Conservation (phyloP, 2,113 vertebrate genomes). For the Poicephalus meyeri region DNA sequence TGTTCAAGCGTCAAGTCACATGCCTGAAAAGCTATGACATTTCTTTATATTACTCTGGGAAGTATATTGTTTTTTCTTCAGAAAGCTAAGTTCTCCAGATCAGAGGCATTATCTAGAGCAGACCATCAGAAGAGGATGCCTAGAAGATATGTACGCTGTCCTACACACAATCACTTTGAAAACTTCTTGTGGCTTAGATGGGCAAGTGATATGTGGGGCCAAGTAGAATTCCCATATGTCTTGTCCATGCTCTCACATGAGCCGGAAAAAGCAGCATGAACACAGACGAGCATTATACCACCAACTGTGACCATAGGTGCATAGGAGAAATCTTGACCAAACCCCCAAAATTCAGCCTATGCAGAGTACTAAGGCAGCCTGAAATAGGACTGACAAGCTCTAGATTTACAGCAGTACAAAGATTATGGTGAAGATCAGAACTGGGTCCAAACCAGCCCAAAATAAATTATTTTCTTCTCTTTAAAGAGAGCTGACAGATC, state of each 20-base stretch:
- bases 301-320: not conserved
- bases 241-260: not conserved
- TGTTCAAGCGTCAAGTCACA: not conserved
- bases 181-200: not conserved
- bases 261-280: not conserved
- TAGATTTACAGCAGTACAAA: not conserved
- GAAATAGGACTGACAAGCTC: not conserved
- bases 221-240: not conserved
- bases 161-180: not conserved
- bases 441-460: not conserved
- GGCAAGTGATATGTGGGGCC: not conserved
- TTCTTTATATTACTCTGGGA: not conserved
- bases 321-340: not conserved
- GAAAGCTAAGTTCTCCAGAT: not conserved
- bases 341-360: not conserved
- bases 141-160: not conserved
- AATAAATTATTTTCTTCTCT: not conserved
- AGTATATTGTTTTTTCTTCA: not conserved
- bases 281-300: not conserved
- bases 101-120: not conserved
- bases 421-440: not conserved
- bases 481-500: slow-evolving; percentile 13
- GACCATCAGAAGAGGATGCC: not conserved
- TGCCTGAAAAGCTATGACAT: not conserved
- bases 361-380: not conserved